Evolutionary conservation across 2,797 vertebrate genomes (phyloP), one percentile per base, ranked within the genome.

Genomic region (Avahi laniger): DNA sequence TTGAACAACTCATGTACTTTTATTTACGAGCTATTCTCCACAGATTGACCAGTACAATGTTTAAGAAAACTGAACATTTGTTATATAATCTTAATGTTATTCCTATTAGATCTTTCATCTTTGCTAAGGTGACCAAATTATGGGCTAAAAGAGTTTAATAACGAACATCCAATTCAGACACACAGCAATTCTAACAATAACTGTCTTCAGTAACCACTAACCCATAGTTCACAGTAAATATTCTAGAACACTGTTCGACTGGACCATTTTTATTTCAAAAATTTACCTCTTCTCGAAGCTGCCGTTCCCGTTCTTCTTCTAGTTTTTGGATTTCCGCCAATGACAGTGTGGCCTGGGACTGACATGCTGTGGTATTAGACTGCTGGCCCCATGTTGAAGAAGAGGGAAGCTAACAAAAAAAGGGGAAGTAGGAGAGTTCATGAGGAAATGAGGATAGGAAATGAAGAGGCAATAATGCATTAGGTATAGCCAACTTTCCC

Each of bases 331-430:
- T 99, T 98, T 99, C 99, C 2, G 99, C 99, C 97, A 99, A 95
- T 2, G 99, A 99, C 95, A 99, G 98, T 0, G 99, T 98, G 85
- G 99, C 99, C 98, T 99, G 99, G 86, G 99, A 98, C 89, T 99
- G 99, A 97, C 98, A 97, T 15, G 98, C 96, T 96, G 98, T 97
- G 46, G 99, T 98, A 97, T 97, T 97, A 38, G 99, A 99, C 97
- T 99, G 99, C 94, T 99, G 99, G 98, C 99, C 99, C 99, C 99
- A 99, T 38, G 99, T 99, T 87, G 99, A 99, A 90, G 99, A 99
- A 33, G 99, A 99, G 48, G 99, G 99, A 89, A 99, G 99, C 99
- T 99, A 91, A 48, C 26, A 65, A 72, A 96, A 97, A 67, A 91
- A 22, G 20, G 20, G 0, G 3, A 72, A 33, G 38, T 84, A 63